Evolutionary conservation across 2,113 vertebrate species (phyloP), one percentile per base, ranked within the genome.

Genomic region (Pelobates fuscus): DNA sequence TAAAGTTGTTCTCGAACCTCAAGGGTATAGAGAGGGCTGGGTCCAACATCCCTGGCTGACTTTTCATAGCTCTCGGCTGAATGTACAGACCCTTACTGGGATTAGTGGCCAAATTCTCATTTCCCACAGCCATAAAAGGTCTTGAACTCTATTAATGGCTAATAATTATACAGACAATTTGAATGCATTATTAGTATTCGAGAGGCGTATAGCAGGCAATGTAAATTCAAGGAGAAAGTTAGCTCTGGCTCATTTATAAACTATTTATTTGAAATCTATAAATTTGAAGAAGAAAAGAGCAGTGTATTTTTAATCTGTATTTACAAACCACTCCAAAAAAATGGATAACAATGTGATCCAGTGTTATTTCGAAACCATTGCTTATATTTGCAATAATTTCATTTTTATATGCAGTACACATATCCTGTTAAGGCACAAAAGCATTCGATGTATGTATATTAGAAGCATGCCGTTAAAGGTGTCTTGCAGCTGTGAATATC

Each of bases 101-200:
- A 88, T 90, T 88, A 88, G 88, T 80, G 90, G 86, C 90, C 89
- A 91, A 81, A 82, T 92, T 89, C 88, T 85, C 88, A 88, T 91
- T 94, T 93, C 91, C 90, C 90, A 87, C 3, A 84, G 90, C 90
- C 84, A 49, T 80, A 70, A 89, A 88, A 92, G 93, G 93, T 94
- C 93, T 86, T 91, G 93, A 94, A 94, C 91, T 89, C 93, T 93
- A 95, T 95, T 95, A 95, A 95, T 93, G 90, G 89, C 87, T 93
- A 93, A 94, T 95, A 94, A 95, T 95, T 94, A 94, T 84, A 83
- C 87, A 84, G 88, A 68, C 80, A 60, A 80, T 88, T 81, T 83
- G 44, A 63, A 81, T 67, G 55, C 83, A 71, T 80, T 82, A 81
- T 83, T 78, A 84, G 78, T 0, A 60, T n/a, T 27, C 21, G 61